Conservation (phyloP, 2,113 vertebrate species). For the Dermatemys mawii region DNA sequence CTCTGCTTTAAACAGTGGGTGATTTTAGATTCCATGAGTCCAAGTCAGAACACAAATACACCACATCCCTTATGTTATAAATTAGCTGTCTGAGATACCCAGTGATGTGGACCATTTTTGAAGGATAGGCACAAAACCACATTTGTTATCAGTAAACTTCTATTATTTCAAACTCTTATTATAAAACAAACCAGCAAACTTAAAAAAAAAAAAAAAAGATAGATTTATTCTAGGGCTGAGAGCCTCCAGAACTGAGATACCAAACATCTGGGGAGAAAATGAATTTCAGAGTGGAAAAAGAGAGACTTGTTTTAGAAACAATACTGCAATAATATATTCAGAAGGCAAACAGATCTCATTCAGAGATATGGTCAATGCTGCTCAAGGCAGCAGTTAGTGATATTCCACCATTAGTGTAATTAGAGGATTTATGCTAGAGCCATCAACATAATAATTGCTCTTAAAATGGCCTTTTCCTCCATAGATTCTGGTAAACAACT, state of each 20-base stretch:
- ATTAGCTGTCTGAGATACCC: neutral
- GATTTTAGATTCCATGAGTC: neutral
- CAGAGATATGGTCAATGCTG: accelerated
- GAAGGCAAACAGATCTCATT: neutral
- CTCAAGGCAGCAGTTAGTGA: neutral
- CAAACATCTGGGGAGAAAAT: neutral
- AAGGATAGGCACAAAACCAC: neutral
- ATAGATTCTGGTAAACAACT: neutral
- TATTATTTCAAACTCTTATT: neutral
- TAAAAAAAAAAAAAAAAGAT: neutral
- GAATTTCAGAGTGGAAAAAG: neutral
- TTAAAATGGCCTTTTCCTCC: neutral
- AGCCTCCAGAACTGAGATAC: neutral
- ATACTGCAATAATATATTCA: accelerated
- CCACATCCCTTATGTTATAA: neutral
- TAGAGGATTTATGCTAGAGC: neutral
- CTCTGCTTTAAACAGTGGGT: neutral
- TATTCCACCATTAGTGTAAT: neutral
- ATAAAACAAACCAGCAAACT: neutral
- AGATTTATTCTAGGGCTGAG: accelerated
- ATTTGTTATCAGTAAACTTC: neutral
- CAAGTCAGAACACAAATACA: neutral
- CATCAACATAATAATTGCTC: neutral
- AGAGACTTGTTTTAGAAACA: neutral
- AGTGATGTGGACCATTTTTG: accelerated